A percentile compares a stretch with the other conserved stretches of the same genome.
Evolutionary conservation across 2,888 invertebrate species (phyloP).

Genomic region (Sthenelais limicola): DNA sequence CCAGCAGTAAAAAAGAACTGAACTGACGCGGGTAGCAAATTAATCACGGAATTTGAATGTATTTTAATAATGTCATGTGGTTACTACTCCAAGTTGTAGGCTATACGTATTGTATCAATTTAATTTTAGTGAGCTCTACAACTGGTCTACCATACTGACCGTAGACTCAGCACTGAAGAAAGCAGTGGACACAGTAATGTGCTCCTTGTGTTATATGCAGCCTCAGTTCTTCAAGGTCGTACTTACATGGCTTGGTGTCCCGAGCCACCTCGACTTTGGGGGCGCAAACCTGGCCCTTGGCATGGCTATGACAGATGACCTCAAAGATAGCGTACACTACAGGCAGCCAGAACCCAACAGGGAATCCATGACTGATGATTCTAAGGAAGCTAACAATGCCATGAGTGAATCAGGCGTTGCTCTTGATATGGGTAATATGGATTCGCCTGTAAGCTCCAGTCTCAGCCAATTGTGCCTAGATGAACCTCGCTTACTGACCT

Average conservation of each 20-base stretch:
- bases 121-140: constrained; percentile 78
- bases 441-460: constrained; percentile 50
- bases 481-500: constrained; percentile 79
- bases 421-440: constrained; percentile 39
- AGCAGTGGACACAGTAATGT: constrained; percentile 88
- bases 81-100: too few species aligned
- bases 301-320: constrained; percentile 78
- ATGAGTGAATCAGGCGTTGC: constrained; percentile 14
- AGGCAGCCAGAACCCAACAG: constrained; percentile 46
- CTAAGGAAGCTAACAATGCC: constrained; percentile 66
- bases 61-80: too few species aligned
- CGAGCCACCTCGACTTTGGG: constrained; percentile 71
- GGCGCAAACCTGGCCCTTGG: constrained; percentile 72
- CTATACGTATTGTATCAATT: too few species aligned
- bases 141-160: constrained; percentile 83
- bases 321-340: constrained; percentile 68
- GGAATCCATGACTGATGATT: constrained; percentile 65
- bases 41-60: too few species aligned
- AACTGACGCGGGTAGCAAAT: too few species aligned
- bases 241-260: constrained; percentile 80
- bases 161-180: constrained; percentile 82
- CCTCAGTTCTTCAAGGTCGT: constrained; percentile 84
- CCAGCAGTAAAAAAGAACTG: too few species aligned
- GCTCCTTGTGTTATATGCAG: constrained; percentile 88
- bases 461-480: constrained; percentile 63